phyloP scores from a whole-genome alignment of 2,797 vertebrate genomes.

The Eremophila alpestris region DNA sequence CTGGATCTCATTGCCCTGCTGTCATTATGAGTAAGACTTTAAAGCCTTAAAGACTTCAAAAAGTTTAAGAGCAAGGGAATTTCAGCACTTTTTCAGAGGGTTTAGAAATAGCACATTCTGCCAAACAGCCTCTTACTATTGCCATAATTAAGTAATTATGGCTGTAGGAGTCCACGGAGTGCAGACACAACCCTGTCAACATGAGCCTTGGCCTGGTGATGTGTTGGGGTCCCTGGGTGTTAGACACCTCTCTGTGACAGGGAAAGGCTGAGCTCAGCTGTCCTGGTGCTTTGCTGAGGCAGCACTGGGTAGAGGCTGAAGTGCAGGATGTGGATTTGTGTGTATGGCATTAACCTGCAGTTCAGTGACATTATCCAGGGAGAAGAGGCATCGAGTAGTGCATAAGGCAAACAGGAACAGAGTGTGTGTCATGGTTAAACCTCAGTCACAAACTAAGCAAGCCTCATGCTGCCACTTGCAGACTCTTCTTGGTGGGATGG shows the following conservation, averaged over 20 bases:
- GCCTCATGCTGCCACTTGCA: not conserved
- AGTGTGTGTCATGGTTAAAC: not conserved
- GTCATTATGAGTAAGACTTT: not conserved
- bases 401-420: not conserved
- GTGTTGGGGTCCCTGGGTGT: no score
- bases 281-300: not conserved
- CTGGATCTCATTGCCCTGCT: not conserved
- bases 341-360: not conserved
- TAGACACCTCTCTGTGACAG: rapidly evolving
- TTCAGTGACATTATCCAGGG: no score
- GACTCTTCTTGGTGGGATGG: no score
- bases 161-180: not conserved
- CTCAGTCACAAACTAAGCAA: not conserved
- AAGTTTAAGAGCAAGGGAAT: not conserved
- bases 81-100: not conserved
- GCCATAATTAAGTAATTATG: not conserved
- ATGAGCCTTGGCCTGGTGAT: rapidly evolving
- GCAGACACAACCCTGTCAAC: not conserved
- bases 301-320: not conserved
- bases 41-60: not conserved
- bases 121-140: not conserved
- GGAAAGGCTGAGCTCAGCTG: not conserved
- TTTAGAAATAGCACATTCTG: not conserved
- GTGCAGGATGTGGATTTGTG: rapidly evolving
- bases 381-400: rapidly evolving